These are phyloP conservation scores for Malacoctenus gilli DNA, from an alignment of 2,797 vertebrate genomes.

Conservation along the genomic window DNA sequence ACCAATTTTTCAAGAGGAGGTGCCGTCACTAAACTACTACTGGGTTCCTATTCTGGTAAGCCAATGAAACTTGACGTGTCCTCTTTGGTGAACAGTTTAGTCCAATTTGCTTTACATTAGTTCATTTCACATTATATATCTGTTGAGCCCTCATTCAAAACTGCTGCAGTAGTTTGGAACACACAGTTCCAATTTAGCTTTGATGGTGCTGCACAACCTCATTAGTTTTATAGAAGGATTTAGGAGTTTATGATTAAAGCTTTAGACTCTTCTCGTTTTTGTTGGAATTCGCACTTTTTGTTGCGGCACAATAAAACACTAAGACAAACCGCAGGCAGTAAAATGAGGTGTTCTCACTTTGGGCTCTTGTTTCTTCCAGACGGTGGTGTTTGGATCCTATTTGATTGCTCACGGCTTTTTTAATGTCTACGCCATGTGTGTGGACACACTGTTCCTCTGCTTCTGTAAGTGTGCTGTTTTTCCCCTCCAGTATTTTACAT, in stretches of 20 bases:
- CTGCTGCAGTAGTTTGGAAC: too few species aligned
- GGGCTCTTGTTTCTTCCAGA: constrained; percentile 78
- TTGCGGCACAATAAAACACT: not conserved
- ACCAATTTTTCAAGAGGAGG: constrained; percentile 83
- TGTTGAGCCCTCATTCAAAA: too few species aligned
- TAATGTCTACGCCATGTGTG: constrained; percentile 96
- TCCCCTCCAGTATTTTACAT: not conserved
- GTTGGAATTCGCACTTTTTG: not conserved
- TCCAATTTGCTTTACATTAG: too few species aligned
- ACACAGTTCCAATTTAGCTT: too few species aligned
- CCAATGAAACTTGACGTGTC: constrained; percentile 2
- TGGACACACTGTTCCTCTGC: constrained; percentile 97
- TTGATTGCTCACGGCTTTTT: constrained; percentile 95
- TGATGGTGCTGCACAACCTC: too few species aligned
- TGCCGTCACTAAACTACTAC: constrained; percentile 90
- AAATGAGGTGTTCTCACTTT: not conserved
- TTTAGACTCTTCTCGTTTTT: constrained; percentile 2
- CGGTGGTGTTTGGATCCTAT: constrained; percentile 92
- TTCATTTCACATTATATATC: too few species aligned
- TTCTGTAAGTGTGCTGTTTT: constrained; percentile 94
- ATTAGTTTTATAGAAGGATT: constrained; percentile 9
- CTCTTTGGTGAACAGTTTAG: too few species aligned
- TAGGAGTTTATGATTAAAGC: too few species aligned
- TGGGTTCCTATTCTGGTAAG: constrained; percentile 97
- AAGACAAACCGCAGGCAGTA: not conserved